Base-by-base conservation (phyloP, 2,888 invertebrate genomes). In the Crematogaster levior region DNA sequence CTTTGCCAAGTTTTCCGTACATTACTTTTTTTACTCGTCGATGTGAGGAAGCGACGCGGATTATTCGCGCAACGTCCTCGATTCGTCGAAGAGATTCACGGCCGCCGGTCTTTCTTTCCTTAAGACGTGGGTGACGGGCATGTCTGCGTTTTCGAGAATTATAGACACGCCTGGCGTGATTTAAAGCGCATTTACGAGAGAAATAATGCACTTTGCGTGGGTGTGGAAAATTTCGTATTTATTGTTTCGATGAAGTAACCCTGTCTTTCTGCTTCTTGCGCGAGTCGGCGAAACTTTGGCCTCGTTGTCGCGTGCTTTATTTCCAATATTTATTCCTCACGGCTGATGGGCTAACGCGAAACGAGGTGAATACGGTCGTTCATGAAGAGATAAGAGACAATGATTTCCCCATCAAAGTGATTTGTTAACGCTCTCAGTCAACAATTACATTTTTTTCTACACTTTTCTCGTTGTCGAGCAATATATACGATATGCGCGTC, bases 81-180 rank as follows among this genome's bases (percentile, higher is more conserved):
- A 89, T 89, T 88, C 85, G 84, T 85, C 83, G 85, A 81, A 83
- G 73, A 85, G 86, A 89, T 88, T 89, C 88, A 89, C 72, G 89
- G 77, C 72, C 72, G 85, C 77, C 77, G 85, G 86, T 89, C 83
- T 86, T 82, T 37, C 85, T 30, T 68, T 89, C 82, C 77, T 86
- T 66, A 81, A 84, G 86, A 88, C 83, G 84, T 82, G 84, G 84
- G 85, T 88, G 88, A 88, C 88, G 81, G 30, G 83, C 83, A 80
- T 66, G 84, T 82, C 82, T 83, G 89, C 88, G 80, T 89, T 87
- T 88, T 80, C 87, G 80, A 74, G 85, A 89, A 81, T 89, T 88
- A 88, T 83, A 68, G 53, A 83, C 83, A 82, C 74, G 82, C 81
- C 60, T 79, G 18, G 46, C 60, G 84, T 87, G 87, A 89, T 89